Conservation (phyloP, 2,888 invertebrate genomes). For the Linnaemya vulpina region DNA sequence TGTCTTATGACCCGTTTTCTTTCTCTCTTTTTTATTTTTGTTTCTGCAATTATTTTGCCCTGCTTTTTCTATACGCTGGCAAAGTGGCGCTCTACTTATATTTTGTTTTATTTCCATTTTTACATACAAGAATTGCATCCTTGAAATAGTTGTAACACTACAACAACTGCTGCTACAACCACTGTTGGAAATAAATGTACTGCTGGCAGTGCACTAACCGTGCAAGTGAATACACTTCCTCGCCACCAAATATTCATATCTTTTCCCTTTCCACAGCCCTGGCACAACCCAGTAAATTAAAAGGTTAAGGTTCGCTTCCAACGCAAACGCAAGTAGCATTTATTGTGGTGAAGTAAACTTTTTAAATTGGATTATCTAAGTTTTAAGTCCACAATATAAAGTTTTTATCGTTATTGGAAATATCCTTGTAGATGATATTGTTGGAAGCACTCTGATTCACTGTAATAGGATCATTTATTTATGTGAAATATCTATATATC, state of each 20-base stretch:
- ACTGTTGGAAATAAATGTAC: constrained; percentile 17
- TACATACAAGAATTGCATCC: constrained; percentile 40
- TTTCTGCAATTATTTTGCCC: too few relatives aligned
- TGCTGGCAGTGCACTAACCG: constrained; percentile 27
- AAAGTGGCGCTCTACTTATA: constrained; percentile 40
- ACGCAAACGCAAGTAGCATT: constrained; percentile 5
- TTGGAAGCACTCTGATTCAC: not conserved
- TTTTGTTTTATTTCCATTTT: constrained; percentile 48
- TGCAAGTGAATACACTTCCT: constrained; percentile 51
- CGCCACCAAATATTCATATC: not conserved
- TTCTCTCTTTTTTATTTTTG: not conserved
- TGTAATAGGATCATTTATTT: not conserved
- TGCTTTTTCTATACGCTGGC: constrained; percentile 9
- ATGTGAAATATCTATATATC: too few relatives aligned
- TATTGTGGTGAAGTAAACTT: not conserved
- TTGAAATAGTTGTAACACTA: constrained; percentile 64
- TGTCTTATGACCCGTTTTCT: constrained; percentile 57
- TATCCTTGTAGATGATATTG: not conserved
- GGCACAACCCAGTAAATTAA: constrained; percentile 39
- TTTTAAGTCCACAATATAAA: constrained; percentile 8
- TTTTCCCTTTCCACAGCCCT: constrained; percentile 4
- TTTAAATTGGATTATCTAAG: constrained; percentile 31
- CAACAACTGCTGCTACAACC: constrained; percentile 10
- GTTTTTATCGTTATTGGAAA: constrained; percentile 18
- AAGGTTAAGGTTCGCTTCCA: constrained; percentile 30